Percentiles rank a stretch among this genome's conserved stretches.
Conservation (phyloP, 2,888 invertebrate genomes). For the Ganaspis brasiliensis region DNA sequence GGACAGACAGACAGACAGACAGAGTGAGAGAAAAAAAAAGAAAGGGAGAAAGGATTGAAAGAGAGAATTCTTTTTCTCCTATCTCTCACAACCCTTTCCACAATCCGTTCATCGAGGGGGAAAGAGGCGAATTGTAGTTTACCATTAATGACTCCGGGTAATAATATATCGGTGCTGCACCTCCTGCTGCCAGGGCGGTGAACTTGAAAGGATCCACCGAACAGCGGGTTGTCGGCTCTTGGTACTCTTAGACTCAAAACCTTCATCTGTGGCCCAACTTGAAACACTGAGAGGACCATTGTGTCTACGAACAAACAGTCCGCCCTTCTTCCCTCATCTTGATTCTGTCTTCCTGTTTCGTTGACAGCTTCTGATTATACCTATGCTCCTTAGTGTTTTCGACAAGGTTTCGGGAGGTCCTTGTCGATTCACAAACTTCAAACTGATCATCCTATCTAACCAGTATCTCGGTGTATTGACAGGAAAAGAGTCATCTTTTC, state of each 20-base stretch:
- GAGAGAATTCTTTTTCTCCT: not conserved
- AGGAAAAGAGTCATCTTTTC: constrained; percentile 6
- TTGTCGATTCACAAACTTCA: not conserved
- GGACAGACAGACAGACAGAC: not conserved
- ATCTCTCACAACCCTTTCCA: not conserved
- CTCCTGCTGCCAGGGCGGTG: constrained; percentile 77
- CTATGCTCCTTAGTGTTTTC: constrained; percentile 10
- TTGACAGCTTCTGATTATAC: constrained; percentile 27
- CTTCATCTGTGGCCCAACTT: constrained; percentile 57
- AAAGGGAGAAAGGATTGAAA: too few species aligned
- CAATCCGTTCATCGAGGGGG: constrained; percentile 54
- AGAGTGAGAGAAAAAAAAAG: not conserved
- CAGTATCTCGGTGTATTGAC: not conserved
- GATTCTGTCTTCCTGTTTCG: constrained; percentile 18
- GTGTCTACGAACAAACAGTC: constrained; percentile 34
- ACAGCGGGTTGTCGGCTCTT: constrained; percentile 77
- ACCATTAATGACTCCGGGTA: constrained; percentile 78
- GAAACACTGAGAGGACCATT: constrained; percentile 31
- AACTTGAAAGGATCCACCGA: constrained; percentile 77
- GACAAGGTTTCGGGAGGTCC: constrained; percentile 25
- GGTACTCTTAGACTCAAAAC: constrained; percentile 70
- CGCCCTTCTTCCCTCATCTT: constrained; percentile 31
- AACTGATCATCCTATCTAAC: not conserved
- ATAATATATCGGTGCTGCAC: constrained; percentile 76
- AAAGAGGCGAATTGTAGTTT: constrained; percentile 76